phyloP scores from a whole-genome alignment of 2,113 vertebrate species.

The Pantherophis guttatus region DNA sequence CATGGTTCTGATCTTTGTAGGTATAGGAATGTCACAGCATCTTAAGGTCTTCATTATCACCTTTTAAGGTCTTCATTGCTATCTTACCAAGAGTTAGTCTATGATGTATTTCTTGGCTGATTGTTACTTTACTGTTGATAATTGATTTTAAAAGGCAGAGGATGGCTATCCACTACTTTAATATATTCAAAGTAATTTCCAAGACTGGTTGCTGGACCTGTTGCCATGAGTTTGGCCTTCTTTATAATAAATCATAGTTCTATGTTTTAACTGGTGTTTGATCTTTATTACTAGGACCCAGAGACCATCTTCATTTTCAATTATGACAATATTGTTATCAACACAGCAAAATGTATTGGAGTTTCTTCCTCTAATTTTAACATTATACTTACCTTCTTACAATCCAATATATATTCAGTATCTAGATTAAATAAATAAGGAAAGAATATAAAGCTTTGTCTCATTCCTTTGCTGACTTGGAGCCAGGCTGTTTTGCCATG shows the following conservation, averaged over 20 bases:
- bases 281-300: not conserved
- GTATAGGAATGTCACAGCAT: not conserved
- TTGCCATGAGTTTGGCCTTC: not conserved
- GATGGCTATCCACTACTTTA: not conserved
- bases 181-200: not conserved
- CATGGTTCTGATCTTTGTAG: not conserved
- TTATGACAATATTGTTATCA: not conserved
- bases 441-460: not conserved
- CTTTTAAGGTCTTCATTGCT: not conserved
- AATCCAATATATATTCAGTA: not conserved
- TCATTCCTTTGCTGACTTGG: not conserved
- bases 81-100: not conserved
- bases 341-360: not conserved
- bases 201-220: not conserved
- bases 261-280: not conserved
- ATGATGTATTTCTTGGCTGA: not conserved
- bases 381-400: not conserved
- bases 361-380: not conserved
- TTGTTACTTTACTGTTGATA: not conserved
- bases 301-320: not conserved
- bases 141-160: not conserved
- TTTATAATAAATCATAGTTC: not conserved
- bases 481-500: not conserved
- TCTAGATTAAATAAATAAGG: not conserved
- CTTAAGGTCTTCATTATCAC: not conserved